A percentile compares a stretch with the other conserved stretches of the same genome.
phyloP scores from a whole-genome alignment of 2,888 invertebrate species.

The Matsumyia berberina region DNA sequence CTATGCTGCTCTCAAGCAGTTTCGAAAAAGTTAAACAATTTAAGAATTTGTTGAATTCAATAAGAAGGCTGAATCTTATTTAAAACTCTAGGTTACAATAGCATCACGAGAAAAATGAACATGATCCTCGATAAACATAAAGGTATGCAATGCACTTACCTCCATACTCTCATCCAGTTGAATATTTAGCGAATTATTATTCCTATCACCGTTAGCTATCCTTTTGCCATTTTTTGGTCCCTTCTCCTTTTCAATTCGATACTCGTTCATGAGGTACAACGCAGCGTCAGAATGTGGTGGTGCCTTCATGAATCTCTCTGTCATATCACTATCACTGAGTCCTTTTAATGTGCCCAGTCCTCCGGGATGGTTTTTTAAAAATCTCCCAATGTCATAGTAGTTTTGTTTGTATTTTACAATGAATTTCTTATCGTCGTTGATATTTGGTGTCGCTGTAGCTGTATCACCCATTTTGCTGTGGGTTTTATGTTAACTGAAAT shows the following conservation, averaged over 20 bases:
- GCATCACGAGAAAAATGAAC: too few relatives aligned
- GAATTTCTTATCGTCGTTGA: conserved; percentile 75
- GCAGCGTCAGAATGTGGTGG: conserved; percentile 84
- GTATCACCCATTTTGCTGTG: conserved; percentile 8
- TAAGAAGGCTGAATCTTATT: too few relatives aligned
- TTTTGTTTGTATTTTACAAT: conserved; percentile 84
- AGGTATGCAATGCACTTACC: too few relatives aligned
- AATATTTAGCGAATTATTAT: conserved; percentile 77
- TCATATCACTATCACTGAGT: conserved; percentile 81
- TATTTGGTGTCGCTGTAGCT: conserved; percentile 1
- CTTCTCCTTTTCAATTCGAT: conserved; percentile 78
- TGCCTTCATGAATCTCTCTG: conserved; percentile 81
- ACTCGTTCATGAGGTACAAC: conserved; percentile 83
- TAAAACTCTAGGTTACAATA: too few relatives aligned
- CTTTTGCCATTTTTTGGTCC: conserved; percentile 30
- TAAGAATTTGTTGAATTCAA: too few relatives aligned
- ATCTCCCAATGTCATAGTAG: conserved; percentile 87
- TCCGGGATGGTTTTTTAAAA: conserved; percentile 90
- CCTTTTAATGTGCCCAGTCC: conserved; percentile 87
- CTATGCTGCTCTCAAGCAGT: too few relatives aligned
- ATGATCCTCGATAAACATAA: too few relatives aligned
- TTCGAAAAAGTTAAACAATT: too few relatives aligned
- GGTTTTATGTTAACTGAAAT: conserved; percentile 30
- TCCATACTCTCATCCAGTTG: conserved; percentile 83
- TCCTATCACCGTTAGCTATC: conserved; percentile 77